A percentile compares a stretch with the other conserved stretches of the same genome.
These are phyloP conservation scores for Syrphus vitripennis DNA, from an alignment of 2,888 invertebrate genomes.

Conservation along the genomic window DNA sequence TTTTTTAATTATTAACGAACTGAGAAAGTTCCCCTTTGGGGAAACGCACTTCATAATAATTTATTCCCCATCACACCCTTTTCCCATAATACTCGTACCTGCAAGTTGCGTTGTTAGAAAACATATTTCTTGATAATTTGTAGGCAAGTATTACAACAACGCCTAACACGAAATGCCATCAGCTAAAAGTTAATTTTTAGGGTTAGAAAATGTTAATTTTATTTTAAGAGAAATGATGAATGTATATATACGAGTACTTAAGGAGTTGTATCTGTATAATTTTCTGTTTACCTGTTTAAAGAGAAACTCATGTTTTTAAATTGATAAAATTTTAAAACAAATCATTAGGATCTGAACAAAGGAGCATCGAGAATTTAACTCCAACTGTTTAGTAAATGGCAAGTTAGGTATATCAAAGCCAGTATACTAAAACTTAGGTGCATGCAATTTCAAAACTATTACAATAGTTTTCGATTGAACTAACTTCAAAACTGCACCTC, in stretches of 20 bases:
- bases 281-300: background rate
- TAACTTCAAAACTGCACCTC: background rate
- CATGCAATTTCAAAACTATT: background rate
- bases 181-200: background rate
- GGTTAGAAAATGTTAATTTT: constrained; percentile 5
- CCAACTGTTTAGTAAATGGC: no score
- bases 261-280: background rate
- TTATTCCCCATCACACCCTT: background rate
- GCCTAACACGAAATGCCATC: background rate
- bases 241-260: background rate
- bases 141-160: background rate
- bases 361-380: no score
- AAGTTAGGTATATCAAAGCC: background rate
- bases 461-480: background rate
- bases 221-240: background rate
- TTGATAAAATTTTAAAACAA: no score
- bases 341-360: no score
- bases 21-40: background rate
- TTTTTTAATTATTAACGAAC: background rate
- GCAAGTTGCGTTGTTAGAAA: background rate
- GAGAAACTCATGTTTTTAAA: background rate
- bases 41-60: background rate
- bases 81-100: background rate
- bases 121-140: background rate
- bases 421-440: background rate